Evolutionary conservation across 2,797 vertebrate species (phyloP).

Genomic region (Varecia variegata): DNA sequence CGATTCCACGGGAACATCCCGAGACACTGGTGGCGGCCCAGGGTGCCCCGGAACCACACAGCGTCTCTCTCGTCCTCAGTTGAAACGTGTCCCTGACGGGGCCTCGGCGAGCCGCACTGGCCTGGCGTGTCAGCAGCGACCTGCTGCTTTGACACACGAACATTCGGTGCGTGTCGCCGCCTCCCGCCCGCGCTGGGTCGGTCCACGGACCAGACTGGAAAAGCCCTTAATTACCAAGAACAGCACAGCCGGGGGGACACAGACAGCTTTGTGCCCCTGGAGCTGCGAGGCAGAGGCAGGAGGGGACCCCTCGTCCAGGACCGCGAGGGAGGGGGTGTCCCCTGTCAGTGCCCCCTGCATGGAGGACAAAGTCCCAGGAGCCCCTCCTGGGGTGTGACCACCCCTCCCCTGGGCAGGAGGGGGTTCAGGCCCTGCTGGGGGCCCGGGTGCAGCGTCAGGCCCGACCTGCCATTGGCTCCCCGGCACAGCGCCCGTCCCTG

Average conservation of each 20-base stretch:
- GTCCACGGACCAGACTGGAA: constrained; percentile 50
- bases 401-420: not conserved
- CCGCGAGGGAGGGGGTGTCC: not conserved
- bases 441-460: not conserved
- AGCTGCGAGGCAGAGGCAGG: constrained; percentile 53
- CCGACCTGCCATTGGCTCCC: accelerated
- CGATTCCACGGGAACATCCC: not conserved
- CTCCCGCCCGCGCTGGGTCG: constrained; percentile 45
- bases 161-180: not conserved
- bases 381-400: accelerated
- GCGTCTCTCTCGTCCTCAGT: constrained; percentile 17
- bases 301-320: not conserved
- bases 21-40: not conserved
- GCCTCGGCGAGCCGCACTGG: not conserved
- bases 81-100: constrained; percentile 48
- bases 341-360: too few species aligned
- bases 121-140: constrained; percentile 13
- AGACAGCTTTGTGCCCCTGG: constrained; percentile 47
- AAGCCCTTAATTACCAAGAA: constrained; percentile 67
- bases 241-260: constrained; percentile 47
- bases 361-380: not conserved
- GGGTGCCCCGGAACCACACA: not conserved
- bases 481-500: too few species aligned
- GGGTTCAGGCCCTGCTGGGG: not conserved
- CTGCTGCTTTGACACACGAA: constrained; percentile 56